Evolutionary conservation across 2,797 vertebrate species (phyloP).

Genomic region (Odontamblyopus lacepedii): DNA sequence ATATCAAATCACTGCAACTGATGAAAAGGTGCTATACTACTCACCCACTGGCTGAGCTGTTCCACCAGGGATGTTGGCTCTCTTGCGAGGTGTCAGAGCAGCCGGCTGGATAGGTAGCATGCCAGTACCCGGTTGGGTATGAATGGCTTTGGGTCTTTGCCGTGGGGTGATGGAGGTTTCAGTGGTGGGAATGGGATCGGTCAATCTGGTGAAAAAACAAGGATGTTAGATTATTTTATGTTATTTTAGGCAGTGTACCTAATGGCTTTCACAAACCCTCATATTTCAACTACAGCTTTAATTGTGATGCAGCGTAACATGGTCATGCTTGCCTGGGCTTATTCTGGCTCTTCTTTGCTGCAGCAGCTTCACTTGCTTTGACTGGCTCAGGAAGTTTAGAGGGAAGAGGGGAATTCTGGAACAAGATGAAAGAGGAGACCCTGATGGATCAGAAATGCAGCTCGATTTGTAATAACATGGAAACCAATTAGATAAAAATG

Average conservation of each 20-base stretch:
- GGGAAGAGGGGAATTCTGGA: constrained; percentile 91
- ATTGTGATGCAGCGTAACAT: constrained; percentile 24
- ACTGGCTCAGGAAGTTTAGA: constrained; percentile 93
- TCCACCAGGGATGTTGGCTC: constrained; percentile 82
- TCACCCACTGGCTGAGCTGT: constrained; percentile 81
- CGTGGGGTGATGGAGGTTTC: constrained; percentile 98
- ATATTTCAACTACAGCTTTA: constrained; percentile 18
- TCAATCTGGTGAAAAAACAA: constrained; percentile 80
- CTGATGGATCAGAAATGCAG: background rate
- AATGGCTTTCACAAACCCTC: constrained; percentile 20
- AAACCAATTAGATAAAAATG: background rate
- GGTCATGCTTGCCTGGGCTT: constrained; percentile 86
- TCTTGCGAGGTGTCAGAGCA: constrained; percentile 93
- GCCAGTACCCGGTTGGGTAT: constrained; percentile 86
- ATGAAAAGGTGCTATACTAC: constrained; percentile 22
- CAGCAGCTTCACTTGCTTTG: constrained; percentile 97
- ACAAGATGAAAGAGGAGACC: constrained; percentile 20
- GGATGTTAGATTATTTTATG: constrained; percentile 41
- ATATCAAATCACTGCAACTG: background rate
- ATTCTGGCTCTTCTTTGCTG: constrained; percentile 90
- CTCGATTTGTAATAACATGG: background rate
- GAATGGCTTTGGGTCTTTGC: constrained; percentile 96
- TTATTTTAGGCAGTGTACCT: constrained; percentile 23
- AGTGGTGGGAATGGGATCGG: constrained; percentile 94
- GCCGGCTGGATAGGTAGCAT: constrained; percentile 96